A percentile compares a stretch with the other conserved stretches of the same genome.
These are phyloP conservation scores for Lycodopsis pacificus DNA, from an alignment of 2,797 vertebrate genomes.

Conservation along the genomic window DNA sequence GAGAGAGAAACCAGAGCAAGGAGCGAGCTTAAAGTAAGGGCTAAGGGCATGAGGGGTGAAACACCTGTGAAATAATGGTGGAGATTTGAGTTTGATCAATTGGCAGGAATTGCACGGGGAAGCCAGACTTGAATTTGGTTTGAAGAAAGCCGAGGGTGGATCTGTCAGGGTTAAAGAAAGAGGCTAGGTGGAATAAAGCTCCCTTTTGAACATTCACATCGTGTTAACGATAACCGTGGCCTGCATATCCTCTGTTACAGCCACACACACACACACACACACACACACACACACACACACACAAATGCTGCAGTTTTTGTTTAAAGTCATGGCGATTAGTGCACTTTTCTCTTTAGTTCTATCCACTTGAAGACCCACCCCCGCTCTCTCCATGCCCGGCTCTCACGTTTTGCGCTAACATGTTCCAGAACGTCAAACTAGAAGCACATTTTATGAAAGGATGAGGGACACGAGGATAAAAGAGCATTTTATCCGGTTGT, in stretches of 20 bases:
- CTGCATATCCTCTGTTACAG: constrained; percentile 62
- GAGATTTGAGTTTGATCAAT: constrained; percentile 31
- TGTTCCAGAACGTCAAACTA: constrained; percentile 77
- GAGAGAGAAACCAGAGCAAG: constrained; percentile 60
- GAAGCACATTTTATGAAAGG: constrained; percentile 80
- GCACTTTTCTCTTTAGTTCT: constrained; percentile 62
- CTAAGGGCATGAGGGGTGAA: constrained; percentile 36
- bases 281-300: constrained; percentile 22
- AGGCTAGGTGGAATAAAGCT: constrained; percentile 36
- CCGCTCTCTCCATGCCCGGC: constrained; percentile 8
- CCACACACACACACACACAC: constrained; percentile 36
- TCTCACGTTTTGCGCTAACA: constrained; percentile 65
- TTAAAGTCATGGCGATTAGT: constrained; percentile 70
- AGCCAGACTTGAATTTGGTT: constrained; percentile 22
- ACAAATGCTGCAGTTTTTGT: constrained; percentile 41
- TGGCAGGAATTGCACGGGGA: constrained; percentile 21
- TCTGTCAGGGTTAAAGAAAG: constrained; percentile 50
- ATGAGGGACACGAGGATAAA: constrained; percentile 73
- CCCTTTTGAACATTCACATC: constrained; percentile 65
- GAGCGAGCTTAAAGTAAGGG: constrained; percentile 26
- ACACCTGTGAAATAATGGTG: constrained; percentile 44
- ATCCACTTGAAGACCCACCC: constrained; percentile 52
- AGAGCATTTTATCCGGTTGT: constrained; percentile 62
- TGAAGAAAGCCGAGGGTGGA: constrained; percentile 22
- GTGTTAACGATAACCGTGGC: constrained; percentile 55